These are phyloP conservation scores for Neoarius graeffei DNA, from an alignment of 2,113 vertebrate species.

Conservation along the genomic window DNA sequence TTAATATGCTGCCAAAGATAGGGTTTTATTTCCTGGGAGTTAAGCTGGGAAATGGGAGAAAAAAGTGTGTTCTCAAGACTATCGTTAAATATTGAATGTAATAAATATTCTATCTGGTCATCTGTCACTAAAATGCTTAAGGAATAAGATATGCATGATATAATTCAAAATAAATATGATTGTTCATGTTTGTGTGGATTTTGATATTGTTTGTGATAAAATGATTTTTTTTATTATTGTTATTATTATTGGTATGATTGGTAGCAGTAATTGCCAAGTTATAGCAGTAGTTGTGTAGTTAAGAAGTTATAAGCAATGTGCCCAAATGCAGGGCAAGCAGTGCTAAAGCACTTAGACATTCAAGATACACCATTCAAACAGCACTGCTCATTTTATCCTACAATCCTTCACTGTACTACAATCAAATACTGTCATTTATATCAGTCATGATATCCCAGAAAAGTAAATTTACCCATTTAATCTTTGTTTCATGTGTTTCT, in stretches of 20 bases:
- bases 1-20: conserved; percentile 18
- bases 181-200: neutral
- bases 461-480: neutral
- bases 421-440: neutral
- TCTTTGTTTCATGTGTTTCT: neutral
- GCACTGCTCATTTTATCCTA: neutral
- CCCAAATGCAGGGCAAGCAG: neutral
- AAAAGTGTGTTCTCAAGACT: neutral
- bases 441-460: neutral
- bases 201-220: neutral
- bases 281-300: neutral
- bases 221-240: neutral
- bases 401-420: neutral
- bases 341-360: neutral
- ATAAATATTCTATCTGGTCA: neutral
- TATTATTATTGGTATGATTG: no score
- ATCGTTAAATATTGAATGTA: conserved; percentile 5
- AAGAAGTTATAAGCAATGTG: neutral
- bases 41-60: neutral
- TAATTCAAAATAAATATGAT: conserved; percentile 23
- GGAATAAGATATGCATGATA: conserved; percentile 3
- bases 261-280: neutral
- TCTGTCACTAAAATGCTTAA: neutral
- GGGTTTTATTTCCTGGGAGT: conserved; percentile 9
- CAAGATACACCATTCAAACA: neutral